These are phyloP conservation scores for Pomatorhinus ruficollis DNA, from an alignment of 2,113 vertebrate species.

Conservation along the genomic window DNA sequence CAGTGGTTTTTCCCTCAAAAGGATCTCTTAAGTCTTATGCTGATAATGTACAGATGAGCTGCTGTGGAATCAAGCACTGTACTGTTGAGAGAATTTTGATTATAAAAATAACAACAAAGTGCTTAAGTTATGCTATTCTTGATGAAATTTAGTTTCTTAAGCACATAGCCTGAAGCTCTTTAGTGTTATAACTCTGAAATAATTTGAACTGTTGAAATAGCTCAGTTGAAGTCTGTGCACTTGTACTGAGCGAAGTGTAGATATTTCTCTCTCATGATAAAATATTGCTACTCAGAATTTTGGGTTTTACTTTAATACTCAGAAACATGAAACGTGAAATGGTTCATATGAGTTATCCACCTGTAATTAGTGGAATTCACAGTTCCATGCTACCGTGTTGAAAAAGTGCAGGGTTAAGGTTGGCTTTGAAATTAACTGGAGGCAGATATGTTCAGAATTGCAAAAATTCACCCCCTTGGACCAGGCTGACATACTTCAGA, in stretches of 20 bases:
- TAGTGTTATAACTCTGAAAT: neutral
- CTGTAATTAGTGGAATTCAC: neutral
- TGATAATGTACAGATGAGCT: neutral
- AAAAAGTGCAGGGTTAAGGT: neutral
- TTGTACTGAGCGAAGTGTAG: neutral
- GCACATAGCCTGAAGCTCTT: neutral
- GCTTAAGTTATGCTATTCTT: neutral
- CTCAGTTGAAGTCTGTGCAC: neutral
- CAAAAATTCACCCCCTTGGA: neutral
- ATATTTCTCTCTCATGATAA: neutral
- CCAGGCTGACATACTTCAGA: neutral
- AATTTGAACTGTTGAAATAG: neutral
- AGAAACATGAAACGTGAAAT: neutral
- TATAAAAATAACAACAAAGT: neutral
- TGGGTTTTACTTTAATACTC: neutral
- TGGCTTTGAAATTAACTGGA: neutral
- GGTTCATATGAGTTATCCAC: too few relatives aligned
- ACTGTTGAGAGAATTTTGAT: neutral
- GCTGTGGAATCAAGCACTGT: neutral
- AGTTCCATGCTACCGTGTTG: neutral
- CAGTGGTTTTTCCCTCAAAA: neutral
- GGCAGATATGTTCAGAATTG: neutral
- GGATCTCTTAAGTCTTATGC: neutral
- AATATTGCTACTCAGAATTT: neutral
- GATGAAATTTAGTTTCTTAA: neutral